Percentiles rank a stretch among this genome's conserved stretches.
Conservation (phyloP, 2,797 vertebrate genomes). For the Lemur catta region DNA sequence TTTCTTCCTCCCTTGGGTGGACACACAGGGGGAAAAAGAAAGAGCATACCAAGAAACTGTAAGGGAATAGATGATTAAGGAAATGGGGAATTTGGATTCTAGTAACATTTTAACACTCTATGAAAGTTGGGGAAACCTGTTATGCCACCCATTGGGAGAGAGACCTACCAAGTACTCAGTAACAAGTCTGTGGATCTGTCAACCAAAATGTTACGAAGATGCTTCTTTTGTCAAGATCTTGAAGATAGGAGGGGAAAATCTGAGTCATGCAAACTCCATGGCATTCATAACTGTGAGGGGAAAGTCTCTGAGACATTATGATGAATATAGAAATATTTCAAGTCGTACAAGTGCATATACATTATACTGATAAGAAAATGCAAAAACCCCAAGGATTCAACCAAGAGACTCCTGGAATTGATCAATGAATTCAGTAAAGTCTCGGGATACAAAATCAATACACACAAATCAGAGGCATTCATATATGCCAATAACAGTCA, state of each 20-base stretch:
- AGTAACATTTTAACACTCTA: background rate
- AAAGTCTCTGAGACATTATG: background rate
- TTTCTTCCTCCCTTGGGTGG: background rate
- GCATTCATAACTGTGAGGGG: background rate
- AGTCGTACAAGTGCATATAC: background rate
- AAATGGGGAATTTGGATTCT: background rate
- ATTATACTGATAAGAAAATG: background rate
- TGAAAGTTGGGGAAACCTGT: background rate
- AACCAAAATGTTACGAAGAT: background rate
- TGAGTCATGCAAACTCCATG: background rate
- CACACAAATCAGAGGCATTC: too few species aligned
- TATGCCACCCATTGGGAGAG: background rate
- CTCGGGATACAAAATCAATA: too few species aligned
- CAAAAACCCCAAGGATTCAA: too few species aligned
- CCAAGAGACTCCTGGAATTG: too few species aligned
- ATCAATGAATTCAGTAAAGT: too few species aligned
- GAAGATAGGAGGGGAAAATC: background rate
- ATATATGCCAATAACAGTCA: too few species aligned
- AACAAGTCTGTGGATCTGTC: background rate
- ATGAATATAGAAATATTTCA: background rate
- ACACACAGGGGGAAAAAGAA: background rate
- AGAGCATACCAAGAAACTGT: background rate
- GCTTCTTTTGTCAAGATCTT: conserved; percentile 13
- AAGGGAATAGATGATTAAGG: background rate
- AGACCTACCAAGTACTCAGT: background rate